A percentile compares a stretch with the other conserved stretches of the same genome.
Conservation (phyloP, 2,797 vertebrate species). For the Discoglossus pictus region DNA sequence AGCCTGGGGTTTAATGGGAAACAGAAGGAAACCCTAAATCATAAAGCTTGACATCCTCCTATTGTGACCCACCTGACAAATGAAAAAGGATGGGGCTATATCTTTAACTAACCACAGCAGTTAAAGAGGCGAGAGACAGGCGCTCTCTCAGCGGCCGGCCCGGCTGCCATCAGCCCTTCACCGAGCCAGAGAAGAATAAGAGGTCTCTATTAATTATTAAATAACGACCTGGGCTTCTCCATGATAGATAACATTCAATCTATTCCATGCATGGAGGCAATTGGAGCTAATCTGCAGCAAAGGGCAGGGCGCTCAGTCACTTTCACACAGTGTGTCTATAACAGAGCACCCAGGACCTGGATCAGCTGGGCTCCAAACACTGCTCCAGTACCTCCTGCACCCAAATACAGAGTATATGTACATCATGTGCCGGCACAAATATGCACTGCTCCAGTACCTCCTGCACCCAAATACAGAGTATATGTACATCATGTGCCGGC, state of each 20-base stretch:
- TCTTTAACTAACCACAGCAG: constrained; percentile 78
- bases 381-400: neutral
- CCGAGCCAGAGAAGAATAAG: constrained; percentile 62
- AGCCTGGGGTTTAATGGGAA: constrained; percentile 75
- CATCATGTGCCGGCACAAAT: too few relatives aligned
- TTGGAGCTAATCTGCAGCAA: constrained; percentile 59
- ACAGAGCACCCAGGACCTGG: neutral
- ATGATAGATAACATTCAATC: constrained; percentile 68
- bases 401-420: too few relatives aligned
- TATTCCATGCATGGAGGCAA: constrained; percentile 54
- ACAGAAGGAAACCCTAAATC: constrained; percentile 76
- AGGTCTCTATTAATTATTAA: constrained; percentile 93
- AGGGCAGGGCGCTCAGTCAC: constrained; percentile 42
- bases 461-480: too few relatives aligned
- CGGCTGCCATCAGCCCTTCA: constrained; percentile 55
- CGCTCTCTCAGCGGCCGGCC: constrained; percentile 59
- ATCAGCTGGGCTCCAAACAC: neutral
- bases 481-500: too few relatives aligned
- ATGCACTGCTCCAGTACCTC: too few relatives aligned
- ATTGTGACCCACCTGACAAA: constrained; percentile 75
- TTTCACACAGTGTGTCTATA: constrained; percentile 12
- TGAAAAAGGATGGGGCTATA: constrained; percentile 77
- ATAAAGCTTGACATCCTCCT: constrained; percentile 72
- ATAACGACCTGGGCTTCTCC: constrained; percentile 65
- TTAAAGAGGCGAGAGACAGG: constrained; percentile 65